Base-by-base conservation (phyloP, 2,888 invertebrate species). In the Apamea crenata region DNA sequence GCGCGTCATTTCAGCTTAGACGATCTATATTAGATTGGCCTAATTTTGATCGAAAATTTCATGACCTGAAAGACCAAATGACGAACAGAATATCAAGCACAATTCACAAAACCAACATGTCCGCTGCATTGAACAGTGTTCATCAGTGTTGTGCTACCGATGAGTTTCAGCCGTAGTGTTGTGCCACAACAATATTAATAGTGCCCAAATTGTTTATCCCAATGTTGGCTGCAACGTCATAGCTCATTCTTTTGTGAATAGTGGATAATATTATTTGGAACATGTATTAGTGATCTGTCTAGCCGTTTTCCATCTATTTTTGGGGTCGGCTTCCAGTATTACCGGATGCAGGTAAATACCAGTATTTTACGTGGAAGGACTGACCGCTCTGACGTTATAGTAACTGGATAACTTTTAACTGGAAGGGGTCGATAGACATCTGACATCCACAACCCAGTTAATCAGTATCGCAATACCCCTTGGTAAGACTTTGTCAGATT, bases 31-130 rank as follows among this genome's bases (percentile, higher is more conserved):
- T 21, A 53, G 53, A 25, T 56, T 56, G 25, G 56, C 10, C 21
- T 25, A 56, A 56, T 25, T 71, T 32, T 74, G 3, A 10, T 21
- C 10, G 25, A 8, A 32, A 2, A 47, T 44, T 53, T 44, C 21
- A 36, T 59, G 47, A 40, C 36, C 12, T 2, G 16, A 77, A 29
- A n/a, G 25, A 25, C 44, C 6, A 40, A 47, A 70, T 68, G 21
- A 61, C 32, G 40, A 18, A 66, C 44, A 79, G 44, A 79, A 82
- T 56, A 78, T 47, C 29, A 50, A 68, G 78, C 21, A 59, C 59
- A 68, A 65, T 85, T 65, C 53, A 71, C 70, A 77, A 70, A 85
- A 81, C 56, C 73, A 83, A 85, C 72, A 85, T 81, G 56, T 68
- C 29, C 50, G 40, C 71, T 59, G 50, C 68, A 56, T 29, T 84